Evolutionary conservation across 2,888 invertebrate species (phyloP), one percentile per base, ranked within the genome.

Genomic region (Drosophila quinaria): DNA sequence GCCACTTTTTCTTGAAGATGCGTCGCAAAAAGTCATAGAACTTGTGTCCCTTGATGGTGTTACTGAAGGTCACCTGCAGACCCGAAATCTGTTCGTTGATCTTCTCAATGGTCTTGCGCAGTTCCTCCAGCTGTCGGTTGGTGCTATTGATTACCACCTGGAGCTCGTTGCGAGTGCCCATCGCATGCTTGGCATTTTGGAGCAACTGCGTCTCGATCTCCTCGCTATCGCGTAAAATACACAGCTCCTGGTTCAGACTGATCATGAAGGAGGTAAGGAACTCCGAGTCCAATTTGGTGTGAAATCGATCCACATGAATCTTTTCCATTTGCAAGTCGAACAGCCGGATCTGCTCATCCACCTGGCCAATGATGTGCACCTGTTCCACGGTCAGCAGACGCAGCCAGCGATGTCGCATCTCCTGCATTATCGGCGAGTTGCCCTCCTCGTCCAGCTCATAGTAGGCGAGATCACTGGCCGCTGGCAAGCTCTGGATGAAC

Each of bases 1-100:
- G 96, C 86, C 95, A 96, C 87, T 96, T 97, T 90, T 97, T 98
- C 89, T 95, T 96, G 88, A 96, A 98, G 61, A 98, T 97, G 85
- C 95, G 95, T 19, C 95, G 94, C 44, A 98, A 92, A 89, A 97
- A 97, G 81, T 96, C 95, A 6, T 94, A 94, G 91, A 96, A 97
- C 90, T 96, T 97, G 88, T 96, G 96, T 59, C 96, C 95, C 44
- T 94, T 94, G 0, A 95, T 94, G 8, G 94, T 93, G 31, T 92
- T 93, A 60, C 94, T 93, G 87, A 96, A 97, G 55, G 94, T 93
- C 1, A 93, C 85, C 52, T 94, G 94, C 11, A 95, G 90, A 2
- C 92, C 92, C 47, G 91, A 92, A 15, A 94, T 94, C 66, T 94
- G 93, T 4, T 94, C 93, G 29, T 93, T 92, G 41, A 94, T 80